Percentiles rank a stretch among this genome's conserved stretches.
Conservation (phyloP, 2,797 vertebrate species). For the Pipistrellus pygmaeus region DNA sequence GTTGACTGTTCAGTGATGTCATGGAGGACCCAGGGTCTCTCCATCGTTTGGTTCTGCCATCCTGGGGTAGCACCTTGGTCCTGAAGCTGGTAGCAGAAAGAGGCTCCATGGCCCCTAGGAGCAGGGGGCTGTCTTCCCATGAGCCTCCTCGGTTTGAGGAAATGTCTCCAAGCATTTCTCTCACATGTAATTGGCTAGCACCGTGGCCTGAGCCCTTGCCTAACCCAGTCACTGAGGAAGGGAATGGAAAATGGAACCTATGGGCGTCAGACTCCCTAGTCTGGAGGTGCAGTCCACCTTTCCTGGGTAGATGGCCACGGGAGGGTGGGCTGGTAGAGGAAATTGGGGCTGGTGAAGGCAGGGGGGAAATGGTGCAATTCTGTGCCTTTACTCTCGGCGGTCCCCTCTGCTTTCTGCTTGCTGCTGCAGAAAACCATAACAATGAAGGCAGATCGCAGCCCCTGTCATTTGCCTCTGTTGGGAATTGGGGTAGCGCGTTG, state of each 20-base stretch:
- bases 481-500: background rate
- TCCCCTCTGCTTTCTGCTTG: background rate
- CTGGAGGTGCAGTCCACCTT: background rate
- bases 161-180: background rate
- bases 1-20: background rate
- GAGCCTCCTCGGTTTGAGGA: background rate
- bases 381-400: background rate
- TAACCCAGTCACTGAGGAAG: background rate
- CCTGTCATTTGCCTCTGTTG: slow-evolving; percentile 52
- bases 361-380: slow-evolving; percentile 9
- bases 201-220: background rate
- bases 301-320: background rate
- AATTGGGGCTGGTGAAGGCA: background rate
- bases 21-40: background rate
- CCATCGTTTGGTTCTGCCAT: background rate
- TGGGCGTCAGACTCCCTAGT: background rate
- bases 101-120: background rate
- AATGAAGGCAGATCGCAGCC: slow-evolving; percentile 20
- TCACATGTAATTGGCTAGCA: background rate
- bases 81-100: background rate
- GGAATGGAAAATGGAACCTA: background rate
- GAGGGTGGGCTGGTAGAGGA: background rate
- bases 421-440: slow-evolving; percentile 17
- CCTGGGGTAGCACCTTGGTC: background rate
- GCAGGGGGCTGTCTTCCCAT: background rate